A percentile compares a stretch with the other conserved stretches of the same genome.
Evolutionary conservation across 2,888 invertebrate species (phyloP).

Genomic region (Nomada ruficornis): DNA sequence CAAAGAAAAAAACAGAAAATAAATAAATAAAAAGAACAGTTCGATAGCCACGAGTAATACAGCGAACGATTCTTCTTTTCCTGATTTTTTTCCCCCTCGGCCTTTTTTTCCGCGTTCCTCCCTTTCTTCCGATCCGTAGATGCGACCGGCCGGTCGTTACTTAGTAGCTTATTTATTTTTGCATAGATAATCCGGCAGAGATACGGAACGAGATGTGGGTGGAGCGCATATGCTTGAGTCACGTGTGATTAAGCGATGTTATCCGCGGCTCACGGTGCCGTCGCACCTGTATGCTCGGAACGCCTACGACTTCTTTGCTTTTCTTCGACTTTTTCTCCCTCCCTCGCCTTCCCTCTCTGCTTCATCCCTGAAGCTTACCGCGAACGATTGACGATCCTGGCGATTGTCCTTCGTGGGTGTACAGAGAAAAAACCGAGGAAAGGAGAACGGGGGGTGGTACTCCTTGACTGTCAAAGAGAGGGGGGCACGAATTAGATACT

Average conservation of each 20-base stretch:
- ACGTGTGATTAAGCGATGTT: slow-evolving; percentile 83
- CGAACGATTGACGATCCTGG: slow-evolving; percentile 55
- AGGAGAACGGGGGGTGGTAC: slow-evolving; percentile 42
- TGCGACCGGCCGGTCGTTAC: slow-evolving; percentile 65
- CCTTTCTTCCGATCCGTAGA: slow-evolving; percentile 32
- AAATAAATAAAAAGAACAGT: slow-evolving; percentile 27
- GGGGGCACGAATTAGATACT: slow-evolving; percentile 47
- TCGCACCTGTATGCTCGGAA: slow-evolving; percentile 78
- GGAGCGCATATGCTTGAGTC: slow-evolving; percentile 79
- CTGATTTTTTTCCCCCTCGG: background rate
- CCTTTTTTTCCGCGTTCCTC: background rate
- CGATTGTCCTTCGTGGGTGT: slow-evolving; percentile 60
- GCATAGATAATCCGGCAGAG: slow-evolving; percentile 81
- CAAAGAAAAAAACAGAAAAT: too few species aligned
- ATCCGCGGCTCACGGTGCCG: slow-evolving; percentile 76
- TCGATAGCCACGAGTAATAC: slow-evolving; percentile 67
- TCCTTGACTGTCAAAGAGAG: slow-evolving; percentile 39
- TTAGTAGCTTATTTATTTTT: slow-evolving; percentile 81
- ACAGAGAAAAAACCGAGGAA: slow-evolving; percentile 11
- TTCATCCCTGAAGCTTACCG: slow-evolving; percentile 53
- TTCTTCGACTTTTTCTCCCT: slow-evolving; percentile 42
- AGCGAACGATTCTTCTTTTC: slow-evolving; percentile 37
- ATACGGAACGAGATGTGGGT: slow-evolving; percentile 80
- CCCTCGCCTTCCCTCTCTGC: background rate
- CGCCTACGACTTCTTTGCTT: slow-evolving; percentile 74